A percentile compares a stretch with the other conserved stretches of the same genome.
Evolutionary conservation across 92 coral and sea anemone genomes (phyloP).

Genomic region (Porites rus): DNA sequence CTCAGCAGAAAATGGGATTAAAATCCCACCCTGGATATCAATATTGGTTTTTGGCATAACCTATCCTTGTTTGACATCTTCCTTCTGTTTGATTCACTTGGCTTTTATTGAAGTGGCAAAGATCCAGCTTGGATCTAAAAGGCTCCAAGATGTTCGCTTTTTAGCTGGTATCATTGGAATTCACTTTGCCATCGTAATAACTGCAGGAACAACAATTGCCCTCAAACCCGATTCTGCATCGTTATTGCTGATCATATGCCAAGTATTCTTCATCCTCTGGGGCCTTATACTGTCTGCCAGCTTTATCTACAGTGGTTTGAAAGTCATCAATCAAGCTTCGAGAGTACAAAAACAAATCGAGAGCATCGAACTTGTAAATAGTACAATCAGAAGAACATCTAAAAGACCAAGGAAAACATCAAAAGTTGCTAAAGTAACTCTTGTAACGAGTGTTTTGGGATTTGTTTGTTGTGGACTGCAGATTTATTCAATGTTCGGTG

Average conservation of each 20-base stretch:
- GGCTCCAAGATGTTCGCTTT: conserved; percentile 58
- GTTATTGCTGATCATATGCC: conserved; percentile 61
- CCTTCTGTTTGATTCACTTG: conserved; percentile 65
- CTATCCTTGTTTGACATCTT: conserved; percentile 79
- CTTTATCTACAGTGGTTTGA: conserved; percentile 82
- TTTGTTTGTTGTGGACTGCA: conserved; percentile 77
- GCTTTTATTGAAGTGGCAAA: conserved; percentile 77
- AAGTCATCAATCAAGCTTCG: conserved; percentile 44
- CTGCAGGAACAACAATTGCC: conserved; percentile 50
- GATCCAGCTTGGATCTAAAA: conserved; percentile 43
- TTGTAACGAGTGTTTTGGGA: conserved; percentile 72
- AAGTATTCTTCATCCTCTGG: conserved; percentile 73
- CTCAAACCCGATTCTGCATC: conserved; percentile 36
- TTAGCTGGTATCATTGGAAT: conserved; percentile 47
- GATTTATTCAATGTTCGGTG: conserved; percentile 70
- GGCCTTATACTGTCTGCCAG: conserved; percentile 69
- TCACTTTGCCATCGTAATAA: conserved; percentile 60
- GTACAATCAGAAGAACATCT: not conserved
- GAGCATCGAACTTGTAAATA: conserved; percentile 13
- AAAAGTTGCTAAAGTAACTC: conserved; percentile 78
- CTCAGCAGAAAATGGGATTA: conserved; percentile 60
- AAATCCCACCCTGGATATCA: conserved; percentile 34
- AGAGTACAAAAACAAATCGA: conserved; percentile 37
- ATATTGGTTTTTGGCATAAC: conserved; percentile 69
- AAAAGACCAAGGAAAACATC: conserved; percentile 17